phyloP scores from a whole-genome alignment of 2,888 invertebrate genomes.

The Autographa pulchrina region DNA sequence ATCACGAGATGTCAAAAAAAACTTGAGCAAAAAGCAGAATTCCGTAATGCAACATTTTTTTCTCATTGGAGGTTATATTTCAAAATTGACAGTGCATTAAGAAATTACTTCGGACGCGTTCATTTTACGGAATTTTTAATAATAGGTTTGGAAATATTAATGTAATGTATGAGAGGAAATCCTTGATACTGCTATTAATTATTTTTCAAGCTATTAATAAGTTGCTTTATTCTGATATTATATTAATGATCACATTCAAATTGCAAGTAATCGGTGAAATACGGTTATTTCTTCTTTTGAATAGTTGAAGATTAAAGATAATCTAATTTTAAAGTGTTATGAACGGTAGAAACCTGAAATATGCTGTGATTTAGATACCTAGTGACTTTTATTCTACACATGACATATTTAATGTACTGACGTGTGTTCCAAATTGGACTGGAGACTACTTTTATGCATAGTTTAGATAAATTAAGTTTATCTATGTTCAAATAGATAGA shows the following conservation, averaged over 20 bases:
- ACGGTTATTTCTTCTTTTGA: background rate
- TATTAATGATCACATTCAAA: background rate
- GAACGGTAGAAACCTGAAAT: conserved; percentile 26
- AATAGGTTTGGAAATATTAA: background rate
- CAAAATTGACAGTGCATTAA: conserved; percentile 23
- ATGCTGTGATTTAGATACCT: conserved; percentile 9
- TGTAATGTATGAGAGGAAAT: background rate
- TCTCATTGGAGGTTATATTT: conserved; percentile 20
- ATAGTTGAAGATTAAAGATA: background rate
- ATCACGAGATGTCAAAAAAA: conserved; percentile 30
- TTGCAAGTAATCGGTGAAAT: background rate
- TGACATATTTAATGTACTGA: background rate
- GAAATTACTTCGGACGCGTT: conserved; percentile 15
- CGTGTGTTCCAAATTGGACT: no score
- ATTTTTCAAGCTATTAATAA: background rate
- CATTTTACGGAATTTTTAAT: background rate
- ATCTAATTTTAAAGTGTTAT: conserved; percentile 3
- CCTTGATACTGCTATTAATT: background rate
- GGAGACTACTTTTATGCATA: no score
- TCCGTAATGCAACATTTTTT: conserved; percentile 15
- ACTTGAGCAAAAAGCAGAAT: conserved; percentile 30
- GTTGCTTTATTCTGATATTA: background rate
- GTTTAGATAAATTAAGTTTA: no score
- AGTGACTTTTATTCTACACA: no score
- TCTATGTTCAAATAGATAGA: no score